These are phyloP conservation scores for Prenolepis imparis DNA, from an alignment of 2,888 invertebrate genomes.

Conservation along the genomic window DNA sequence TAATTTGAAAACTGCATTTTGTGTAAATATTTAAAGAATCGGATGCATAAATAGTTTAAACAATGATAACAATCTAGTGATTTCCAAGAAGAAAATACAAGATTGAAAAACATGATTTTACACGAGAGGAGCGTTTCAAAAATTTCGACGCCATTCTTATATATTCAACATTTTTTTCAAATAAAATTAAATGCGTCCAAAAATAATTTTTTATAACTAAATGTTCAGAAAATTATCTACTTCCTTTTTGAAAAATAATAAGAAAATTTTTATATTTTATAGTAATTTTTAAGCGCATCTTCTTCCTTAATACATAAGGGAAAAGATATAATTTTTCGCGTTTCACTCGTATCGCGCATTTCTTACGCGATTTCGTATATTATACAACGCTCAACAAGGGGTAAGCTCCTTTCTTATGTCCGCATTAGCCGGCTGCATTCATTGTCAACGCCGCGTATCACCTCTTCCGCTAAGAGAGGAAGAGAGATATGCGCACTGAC, in stretches of 20 bases:
- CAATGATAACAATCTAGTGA: background rate
- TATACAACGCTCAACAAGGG: background rate
- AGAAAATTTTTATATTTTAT: background rate
- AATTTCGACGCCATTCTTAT: background rate
- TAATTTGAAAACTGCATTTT: background rate
- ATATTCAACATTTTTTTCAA: background rate
- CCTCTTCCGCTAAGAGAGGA: background rate
- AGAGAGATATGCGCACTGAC: background rate
- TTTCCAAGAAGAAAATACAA: too few species aligned
- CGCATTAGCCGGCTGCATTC: constrained; percentile 32
- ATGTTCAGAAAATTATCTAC: background rate
- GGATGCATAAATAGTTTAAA: background rate
- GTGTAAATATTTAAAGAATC: background rate
- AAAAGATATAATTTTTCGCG: background rate
- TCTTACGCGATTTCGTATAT: background rate
- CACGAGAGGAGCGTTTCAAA: background rate
- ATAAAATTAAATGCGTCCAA: background rate
- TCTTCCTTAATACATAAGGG: background rate
- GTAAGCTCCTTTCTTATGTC: constrained; percentile 19
- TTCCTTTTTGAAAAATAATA: background rate
- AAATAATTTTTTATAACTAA: background rate
- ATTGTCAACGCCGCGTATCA: constrained; percentile 31
- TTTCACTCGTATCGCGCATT: background rate
- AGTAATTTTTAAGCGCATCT: background rate
- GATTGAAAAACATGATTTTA: too few species aligned